These are phyloP conservation scores for Drosophila arawakana DNA, from an alignment of 1,140 invertebrate species.

Conservation along the genomic window DNA sequence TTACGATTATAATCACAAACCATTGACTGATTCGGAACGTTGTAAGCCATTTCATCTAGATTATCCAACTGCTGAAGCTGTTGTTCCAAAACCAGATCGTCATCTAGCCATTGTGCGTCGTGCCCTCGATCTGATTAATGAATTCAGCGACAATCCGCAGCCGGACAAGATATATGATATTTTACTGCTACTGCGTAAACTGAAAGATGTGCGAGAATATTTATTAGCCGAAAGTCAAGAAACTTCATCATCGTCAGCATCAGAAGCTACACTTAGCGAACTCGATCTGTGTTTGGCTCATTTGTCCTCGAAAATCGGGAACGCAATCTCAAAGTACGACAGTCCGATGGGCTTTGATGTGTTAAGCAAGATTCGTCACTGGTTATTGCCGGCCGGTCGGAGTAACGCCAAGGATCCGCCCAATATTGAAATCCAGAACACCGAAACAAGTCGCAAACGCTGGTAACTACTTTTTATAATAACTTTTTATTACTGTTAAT, in stretches of 20 bases:
- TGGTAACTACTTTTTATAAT: conserved; percentile 11
- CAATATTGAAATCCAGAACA: conserved; percentile 12
- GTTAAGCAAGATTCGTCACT: conserved; percentile 42
- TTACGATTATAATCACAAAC: too few species aligned
- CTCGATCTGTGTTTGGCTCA: conserved; percentile 13
- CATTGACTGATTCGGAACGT: not conserved
- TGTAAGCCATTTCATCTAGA: not conserved
- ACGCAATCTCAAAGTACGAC: conserved; percentile 6
- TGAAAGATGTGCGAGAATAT: conserved; percentile 40
- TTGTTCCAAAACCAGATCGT: not conserved
- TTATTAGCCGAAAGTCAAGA: conserved; percentile 18
- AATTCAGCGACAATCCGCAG: conserved; percentile 1
- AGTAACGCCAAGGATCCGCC: conserved; percentile 37
- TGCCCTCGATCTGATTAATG: conserved; percentile 27
- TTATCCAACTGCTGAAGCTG: not conserved
- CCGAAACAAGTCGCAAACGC: conserved; percentile 17
- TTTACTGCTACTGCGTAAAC: conserved; percentile 25
- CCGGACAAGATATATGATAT: conserved; percentile 3
- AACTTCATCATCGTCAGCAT: not conserved
- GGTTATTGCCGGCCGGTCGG: conserved; percentile 41
- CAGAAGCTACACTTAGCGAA: not conserved
- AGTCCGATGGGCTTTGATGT: conserved; percentile 67
- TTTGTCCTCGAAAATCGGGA: conserved; percentile 4
- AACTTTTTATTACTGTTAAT: too few species aligned
- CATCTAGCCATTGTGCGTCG: conserved; percentile 16